Percentiles rank a stretch among this genome's conserved stretches.
These are phyloP conservation scores for Sebastes diploproa DNA, from an alignment of 2,797 vertebrate species.

Conservation along the genomic window DNA sequence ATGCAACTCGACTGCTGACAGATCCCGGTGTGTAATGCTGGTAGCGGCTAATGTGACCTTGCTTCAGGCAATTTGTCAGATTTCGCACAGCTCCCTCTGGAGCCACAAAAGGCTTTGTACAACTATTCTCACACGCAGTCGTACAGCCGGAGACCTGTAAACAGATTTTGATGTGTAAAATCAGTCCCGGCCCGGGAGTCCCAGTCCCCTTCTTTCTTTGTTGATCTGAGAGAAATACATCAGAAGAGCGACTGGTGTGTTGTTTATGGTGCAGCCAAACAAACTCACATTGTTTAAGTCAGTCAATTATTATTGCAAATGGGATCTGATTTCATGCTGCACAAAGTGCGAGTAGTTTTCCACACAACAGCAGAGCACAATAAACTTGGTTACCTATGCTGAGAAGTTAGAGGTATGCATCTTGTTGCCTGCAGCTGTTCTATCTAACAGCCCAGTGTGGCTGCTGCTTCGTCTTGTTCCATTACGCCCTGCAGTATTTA, in stretches of 20 bases:
- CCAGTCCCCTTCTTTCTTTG: too few species aligned
- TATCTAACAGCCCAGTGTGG: not conserved
- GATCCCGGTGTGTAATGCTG: not conserved
- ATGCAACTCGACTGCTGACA: not conserved
- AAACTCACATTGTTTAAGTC: not conserved
- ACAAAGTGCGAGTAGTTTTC: not conserved
- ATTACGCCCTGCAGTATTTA: not conserved
- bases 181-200: not conserved
- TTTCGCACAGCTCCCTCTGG: not conserved
- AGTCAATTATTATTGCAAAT: not conserved
- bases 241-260: not conserved
- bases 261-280: not conserved
- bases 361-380: not conserved
- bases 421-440: not conserved
- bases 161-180: not conserved
- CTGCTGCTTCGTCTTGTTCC: not conserved
- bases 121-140: not conserved
- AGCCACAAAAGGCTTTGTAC: not conserved
- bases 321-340: not conserved
- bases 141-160: not conserved
- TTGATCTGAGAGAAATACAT: too few species aligned
- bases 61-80: not conserved
- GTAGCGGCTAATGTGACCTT: not conserved
- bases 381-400: not conserved
- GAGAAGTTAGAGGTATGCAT: not conserved